Evolutionary conservation across 2,113 vertebrate species (phyloP).

Genomic region (Anoplopoma fimbria): DNA sequence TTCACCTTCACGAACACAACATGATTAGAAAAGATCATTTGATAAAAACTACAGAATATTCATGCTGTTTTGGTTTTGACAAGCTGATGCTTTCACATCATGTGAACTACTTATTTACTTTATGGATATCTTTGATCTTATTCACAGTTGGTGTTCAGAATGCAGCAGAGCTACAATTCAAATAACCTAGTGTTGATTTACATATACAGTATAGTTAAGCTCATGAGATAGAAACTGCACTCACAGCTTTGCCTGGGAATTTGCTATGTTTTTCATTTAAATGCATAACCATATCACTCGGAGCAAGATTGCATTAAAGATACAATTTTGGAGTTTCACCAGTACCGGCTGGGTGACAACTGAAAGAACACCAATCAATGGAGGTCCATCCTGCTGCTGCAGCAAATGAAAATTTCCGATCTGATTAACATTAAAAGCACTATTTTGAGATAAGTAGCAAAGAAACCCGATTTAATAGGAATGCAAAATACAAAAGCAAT

Average conservation of each 20-base stretch:
- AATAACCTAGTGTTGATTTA: constrained; percentile 48
- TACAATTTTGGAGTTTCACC: constrained; percentile 49
- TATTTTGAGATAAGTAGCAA: constrained; percentile 80
- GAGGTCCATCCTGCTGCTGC: constrained; percentile 58
- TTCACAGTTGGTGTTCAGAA: constrained; percentile 44
- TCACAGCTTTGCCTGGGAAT: constrained; percentile 33
- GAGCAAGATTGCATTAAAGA: constrained; percentile 51
- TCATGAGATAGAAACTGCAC: constrained; percentile 21
- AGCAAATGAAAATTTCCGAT: constrained; percentile 77
- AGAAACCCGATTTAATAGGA: constrained; percentile 73
- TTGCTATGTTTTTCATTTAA: constrained; percentile 49
- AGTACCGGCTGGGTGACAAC: constrained; percentile 21
- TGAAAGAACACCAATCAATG: constrained; percentile 58
- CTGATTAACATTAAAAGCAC: constrained; percentile 77
- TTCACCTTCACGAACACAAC: constrained; percentile 22
- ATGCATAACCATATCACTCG: constrained; percentile 53
- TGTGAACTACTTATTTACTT: not conserved
- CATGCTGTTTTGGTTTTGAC: constrained; percentile 13
- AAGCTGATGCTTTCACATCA: not conserved
- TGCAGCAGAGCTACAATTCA: constrained; percentile 29
- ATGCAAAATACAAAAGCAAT: constrained; percentile 72
- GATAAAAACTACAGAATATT: not conserved
- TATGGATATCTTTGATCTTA: constrained; percentile 15
- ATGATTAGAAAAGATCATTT: constrained; percentile 1
- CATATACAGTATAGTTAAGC: constrained; percentile 39